Conservation (phyloP, 2,113 vertebrate species). For the Dunckerocampus dactyliophorus region DNA sequence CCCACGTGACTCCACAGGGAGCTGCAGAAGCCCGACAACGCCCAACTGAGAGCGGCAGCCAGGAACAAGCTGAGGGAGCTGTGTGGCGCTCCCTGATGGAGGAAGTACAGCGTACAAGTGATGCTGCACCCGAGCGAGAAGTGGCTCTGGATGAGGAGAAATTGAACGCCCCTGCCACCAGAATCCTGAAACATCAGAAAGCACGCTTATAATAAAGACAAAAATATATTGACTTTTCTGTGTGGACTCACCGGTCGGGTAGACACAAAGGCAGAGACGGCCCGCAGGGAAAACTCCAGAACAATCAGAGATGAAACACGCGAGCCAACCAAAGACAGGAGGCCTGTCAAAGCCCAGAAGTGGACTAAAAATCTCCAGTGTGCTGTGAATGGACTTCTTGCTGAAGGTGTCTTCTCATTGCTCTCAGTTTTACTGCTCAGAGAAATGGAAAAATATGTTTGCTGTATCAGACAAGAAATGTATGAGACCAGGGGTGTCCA, state of each 20-base stretch:
- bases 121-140: constrained; percentile 84
- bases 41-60: constrained; percentile 72
- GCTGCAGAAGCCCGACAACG: constrained; percentile 50
- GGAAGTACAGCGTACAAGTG: constrained; percentile 77
- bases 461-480: too few relatives aligned
- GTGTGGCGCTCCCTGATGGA: constrained; percentile 82
- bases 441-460: background rate
- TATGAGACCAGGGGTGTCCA: too few relatives aligned
- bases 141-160: constrained; percentile 78
- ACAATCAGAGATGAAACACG: constrained; percentile 80
- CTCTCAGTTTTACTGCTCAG: constrained; percentile 26
- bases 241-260: constrained; percentile 68
- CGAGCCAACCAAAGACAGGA: constrained; percentile 73
- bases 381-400: constrained; percentile 13
- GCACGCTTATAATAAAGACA: background rate
- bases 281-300: constrained; percentile 85
- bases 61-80: constrained; percentile 75
- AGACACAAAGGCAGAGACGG: constrained; percentile 65
- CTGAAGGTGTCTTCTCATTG: constrained; percentile 12
- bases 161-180: constrained; percentile 42
- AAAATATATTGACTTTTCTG: background rate
- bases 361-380: constrained; percentile 62
- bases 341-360: constrained; percentile 61
- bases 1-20: constrained; percentile 69
- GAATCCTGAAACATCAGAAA: constrained; percentile 31